phyloP scores from a whole-genome alignment of 35 echinoderm and acorn worm genomes.

The Strongylocentrotus purpuratus region DNA sequence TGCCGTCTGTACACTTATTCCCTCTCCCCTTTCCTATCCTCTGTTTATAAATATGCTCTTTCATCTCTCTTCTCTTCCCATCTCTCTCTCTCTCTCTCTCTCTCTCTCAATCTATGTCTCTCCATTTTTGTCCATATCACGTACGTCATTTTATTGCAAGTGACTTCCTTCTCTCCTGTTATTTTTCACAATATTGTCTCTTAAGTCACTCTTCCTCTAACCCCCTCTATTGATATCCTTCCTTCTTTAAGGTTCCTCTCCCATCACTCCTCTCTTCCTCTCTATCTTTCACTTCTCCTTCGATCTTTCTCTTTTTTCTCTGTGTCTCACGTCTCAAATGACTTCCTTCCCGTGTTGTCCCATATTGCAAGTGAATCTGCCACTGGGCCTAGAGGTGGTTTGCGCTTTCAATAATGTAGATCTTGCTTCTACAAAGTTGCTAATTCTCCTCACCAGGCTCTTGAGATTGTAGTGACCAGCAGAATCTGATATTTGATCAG shows the following conservation, averaged over 20 bases:
- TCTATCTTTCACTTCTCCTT: neutral
- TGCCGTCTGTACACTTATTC: no score
- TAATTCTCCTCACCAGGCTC: neutral
- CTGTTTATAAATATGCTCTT: no score
- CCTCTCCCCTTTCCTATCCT: no score
- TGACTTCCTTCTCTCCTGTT: no score
- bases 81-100: no score
- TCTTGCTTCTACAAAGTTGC: neutral
- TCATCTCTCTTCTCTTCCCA: no score
- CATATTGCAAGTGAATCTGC: neutral
- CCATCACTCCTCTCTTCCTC: neutral
- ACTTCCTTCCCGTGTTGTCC: neutral
- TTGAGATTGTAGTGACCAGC: neutral
- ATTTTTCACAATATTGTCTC: no score
- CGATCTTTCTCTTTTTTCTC: neutral
- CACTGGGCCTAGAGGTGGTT: neutral
- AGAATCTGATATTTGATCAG: slow-evolving; percentile 4
- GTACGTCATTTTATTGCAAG: no score
- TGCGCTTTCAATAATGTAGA: neutral
- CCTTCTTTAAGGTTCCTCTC: neutral
- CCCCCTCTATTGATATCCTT: neutral
- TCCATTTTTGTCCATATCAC: no score
- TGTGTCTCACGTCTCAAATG: neutral
- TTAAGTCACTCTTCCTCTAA: no score
- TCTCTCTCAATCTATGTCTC: no score